Base-by-base conservation (phyloP, 2,797 vertebrate species). In the Melopsittacus undulatus region DNA sequence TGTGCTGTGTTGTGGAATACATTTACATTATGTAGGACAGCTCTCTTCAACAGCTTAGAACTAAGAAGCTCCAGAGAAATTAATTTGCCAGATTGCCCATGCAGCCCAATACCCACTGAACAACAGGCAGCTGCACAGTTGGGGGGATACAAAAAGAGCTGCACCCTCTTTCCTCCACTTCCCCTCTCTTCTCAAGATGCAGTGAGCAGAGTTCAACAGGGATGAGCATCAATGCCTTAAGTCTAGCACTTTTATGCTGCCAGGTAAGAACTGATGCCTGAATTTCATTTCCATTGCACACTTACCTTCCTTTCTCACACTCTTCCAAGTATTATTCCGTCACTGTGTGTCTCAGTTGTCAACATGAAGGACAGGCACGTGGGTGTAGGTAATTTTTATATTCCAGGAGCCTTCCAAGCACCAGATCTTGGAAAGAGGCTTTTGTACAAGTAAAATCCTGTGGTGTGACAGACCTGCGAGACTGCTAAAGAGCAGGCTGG, bases 11-110 rank as follows among this genome's bases (percentile, higher is more conserved):
- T 91, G 74, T 3, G 0, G 92, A 93, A 93, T 89, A 95, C 34
- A 62, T 94, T 91, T 74, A 69, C 45, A 48, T 87, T 91, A 90
- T 91, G 64, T 90, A 91, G 92, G 73, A 51, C 82, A 80, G 48
- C 68, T 73, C 40, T 91, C 74, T 85, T 96, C 76, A 92, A 92
- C 68, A 93, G 45, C 62, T 96, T 67, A 91, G 91, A 74, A 78
- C 51, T 80, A 94, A 63, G 54, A 80, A 61, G 20, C 11, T 93
- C 61, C 59, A 54, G 66, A 92, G 27, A 94, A 94, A 74, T 57
- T 2, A 72, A 90, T 86, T 0, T 1, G 8, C n/a, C 26, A 22
- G 43, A 43, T 72, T 87, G 70, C 24, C 64, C 68, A 61, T 26
- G 42, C 20, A 70, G 38, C 32, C 77, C 20, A 38, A 7, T 56